Evolutionary conservation across 2,113 vertebrate species (phyloP).

Genomic region (Serinus canaria): DNA sequence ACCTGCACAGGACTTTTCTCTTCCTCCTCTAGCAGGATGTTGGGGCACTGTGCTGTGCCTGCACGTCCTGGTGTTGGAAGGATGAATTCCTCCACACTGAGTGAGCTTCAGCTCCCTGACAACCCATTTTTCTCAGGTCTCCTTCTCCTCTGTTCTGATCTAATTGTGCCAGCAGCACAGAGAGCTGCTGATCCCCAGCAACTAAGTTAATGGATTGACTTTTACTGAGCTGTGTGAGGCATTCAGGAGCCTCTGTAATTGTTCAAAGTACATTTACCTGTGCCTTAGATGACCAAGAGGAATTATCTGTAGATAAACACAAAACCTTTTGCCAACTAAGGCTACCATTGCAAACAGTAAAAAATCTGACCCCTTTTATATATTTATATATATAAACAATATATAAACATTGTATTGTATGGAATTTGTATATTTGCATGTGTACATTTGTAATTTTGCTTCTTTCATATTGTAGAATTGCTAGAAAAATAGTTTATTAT

Average conservation of each 20-base stretch:
- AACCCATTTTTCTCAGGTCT: neutral
- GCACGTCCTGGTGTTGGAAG: neutral
- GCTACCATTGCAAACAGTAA: neutral
- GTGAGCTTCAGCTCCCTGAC: neutral
- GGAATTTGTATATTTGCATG: neutral
- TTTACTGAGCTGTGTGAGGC: neutral
- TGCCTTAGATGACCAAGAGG: neutral
- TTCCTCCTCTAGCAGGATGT: rapidly evolving
- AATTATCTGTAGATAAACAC: neutral
- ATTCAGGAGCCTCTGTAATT: neutral
- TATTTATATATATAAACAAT: neutral
- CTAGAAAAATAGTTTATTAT: neutral
- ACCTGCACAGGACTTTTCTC: neutral
- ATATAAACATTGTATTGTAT: neutral
- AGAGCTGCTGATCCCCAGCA: neutral
- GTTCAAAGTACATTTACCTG: neutral
- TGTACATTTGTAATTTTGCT: neutral
- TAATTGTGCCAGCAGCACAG: neutral
- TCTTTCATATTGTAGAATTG: neutral
- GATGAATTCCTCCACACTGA: neutral
- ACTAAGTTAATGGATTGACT: neutral
- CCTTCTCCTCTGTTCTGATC: neutral
- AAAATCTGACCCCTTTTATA: neutral
- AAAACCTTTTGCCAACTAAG: neutral
- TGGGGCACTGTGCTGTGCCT: neutral